Evolutionary conservation across 92 coral and sea anemone genomes (phyloP).

Genomic region (Siderastrea radians): DNA sequence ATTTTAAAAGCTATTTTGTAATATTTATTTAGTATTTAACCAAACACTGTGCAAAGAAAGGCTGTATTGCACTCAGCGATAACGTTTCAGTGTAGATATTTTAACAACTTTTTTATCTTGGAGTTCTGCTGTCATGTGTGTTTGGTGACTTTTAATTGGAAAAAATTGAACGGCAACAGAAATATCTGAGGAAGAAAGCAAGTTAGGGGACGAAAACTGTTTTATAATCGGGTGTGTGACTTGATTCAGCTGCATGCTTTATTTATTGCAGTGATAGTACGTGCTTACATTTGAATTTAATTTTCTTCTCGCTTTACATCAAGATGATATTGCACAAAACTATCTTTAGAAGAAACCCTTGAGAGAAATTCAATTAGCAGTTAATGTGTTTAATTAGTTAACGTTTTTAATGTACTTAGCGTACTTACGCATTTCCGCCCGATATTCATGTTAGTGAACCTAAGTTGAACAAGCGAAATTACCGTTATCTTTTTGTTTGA

Average conservation of each 20-base stretch:
- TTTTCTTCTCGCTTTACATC: background rate
- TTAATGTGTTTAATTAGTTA: constrained; percentile 30
- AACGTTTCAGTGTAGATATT: too few relatives aligned
- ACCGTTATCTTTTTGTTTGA: background rate
- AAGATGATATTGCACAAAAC: constrained; percentile 6
- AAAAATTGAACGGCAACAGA: too few relatives aligned
- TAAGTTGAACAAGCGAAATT: background rate
- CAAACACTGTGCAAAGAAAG: too few relatives aligned
- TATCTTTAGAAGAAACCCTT: background rate
- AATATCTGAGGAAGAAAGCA: too few relatives aligned
- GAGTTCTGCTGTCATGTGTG: too few relatives aligned
- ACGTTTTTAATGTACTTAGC: background rate
- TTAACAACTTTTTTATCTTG: too few relatives aligned
- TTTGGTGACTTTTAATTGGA: too few relatives aligned
- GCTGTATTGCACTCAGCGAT: too few relatives aligned
- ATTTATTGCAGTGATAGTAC: background rate
- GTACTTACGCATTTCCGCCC: constrained; percentile 30
- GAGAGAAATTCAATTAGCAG: constrained; percentile 22
- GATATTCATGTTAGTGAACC: background rate
- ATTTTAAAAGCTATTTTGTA: too few relatives aligned
- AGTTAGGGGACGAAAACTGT: background rate
- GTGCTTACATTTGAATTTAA: background rate
- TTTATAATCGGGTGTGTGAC: too few relatives aligned
- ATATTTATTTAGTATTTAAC: too few relatives aligned
- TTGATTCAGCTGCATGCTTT: background rate